These are phyloP conservation scores for Kradibia gibbosae DNA, from an alignment of 1,140 invertebrate species.

Conservation along the genomic window DNA sequence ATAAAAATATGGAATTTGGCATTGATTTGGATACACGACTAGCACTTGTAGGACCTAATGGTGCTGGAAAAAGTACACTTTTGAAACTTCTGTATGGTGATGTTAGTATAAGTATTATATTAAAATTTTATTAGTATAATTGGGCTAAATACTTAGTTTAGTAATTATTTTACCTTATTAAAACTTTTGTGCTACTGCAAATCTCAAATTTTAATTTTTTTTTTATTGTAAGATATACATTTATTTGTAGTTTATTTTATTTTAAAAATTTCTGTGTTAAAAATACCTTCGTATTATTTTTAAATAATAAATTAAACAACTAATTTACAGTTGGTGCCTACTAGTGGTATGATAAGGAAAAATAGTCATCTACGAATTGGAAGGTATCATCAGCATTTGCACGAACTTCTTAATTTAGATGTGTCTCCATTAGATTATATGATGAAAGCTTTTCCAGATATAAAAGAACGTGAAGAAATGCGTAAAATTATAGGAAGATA, in stretches of 20 bases:
- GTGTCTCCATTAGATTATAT: constrained; percentile 98
- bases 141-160: too few species aligned
- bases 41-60: constrained; percentile 98
- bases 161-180: too few species aligned
- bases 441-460: constrained; percentile 96
- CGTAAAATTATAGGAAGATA: constrained; percentile 98
- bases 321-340: constrained; percentile 85
- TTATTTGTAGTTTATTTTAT: too few species aligned
- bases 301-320: too few species aligned
- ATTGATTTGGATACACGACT: constrained; percentile 98
- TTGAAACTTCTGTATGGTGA: constrained; percentile 96
- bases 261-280: too few species aligned
- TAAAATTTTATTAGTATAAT: background rate
- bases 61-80: constrained; percentile 98
- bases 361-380: constrained; percentile 98
- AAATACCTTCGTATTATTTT: too few species aligned
- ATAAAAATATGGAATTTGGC: constrained; percentile 98
- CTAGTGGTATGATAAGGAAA: constrained; percentile 96
- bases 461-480: constrained; percentile 99
- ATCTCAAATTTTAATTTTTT: too few species aligned
- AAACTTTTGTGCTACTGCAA: too few species aligned
- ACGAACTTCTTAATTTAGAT: constrained; percentile 96
- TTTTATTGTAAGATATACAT: too few species aligned
- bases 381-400: constrained; percentile 98
- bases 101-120: constrained; percentile 73